Percentiles rank a stretch among this genome's conserved stretches.
These are phyloP conservation scores for Cynopterus brachyotis DNA, from an alignment of 2,113 vertebrate species.

Conservation along the genomic window DNA sequence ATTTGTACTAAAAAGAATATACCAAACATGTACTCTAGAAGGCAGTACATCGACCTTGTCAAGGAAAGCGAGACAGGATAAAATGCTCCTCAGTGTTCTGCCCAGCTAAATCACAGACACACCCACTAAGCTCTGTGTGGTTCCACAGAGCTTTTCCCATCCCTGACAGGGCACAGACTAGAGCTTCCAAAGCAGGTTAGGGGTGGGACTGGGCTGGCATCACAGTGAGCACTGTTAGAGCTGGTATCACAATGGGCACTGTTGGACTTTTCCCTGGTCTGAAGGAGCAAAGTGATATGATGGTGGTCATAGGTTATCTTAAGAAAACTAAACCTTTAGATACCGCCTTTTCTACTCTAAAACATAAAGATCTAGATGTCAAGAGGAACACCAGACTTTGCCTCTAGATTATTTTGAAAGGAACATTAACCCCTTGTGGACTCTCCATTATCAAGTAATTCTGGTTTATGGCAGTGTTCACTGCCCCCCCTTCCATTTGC, in stretches of 20 bases:
- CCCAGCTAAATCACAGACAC: not conserved
- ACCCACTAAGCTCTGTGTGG: not conserved
- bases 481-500: not conserved
- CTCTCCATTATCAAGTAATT: not conserved
- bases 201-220: rapidly evolving
- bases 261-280: not conserved
- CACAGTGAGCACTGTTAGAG: not conserved
- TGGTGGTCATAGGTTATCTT: not conserved
- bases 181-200: not conserved
- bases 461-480: not conserved
- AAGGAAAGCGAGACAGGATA: not conserved
- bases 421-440: not conserved
- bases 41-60: slow-evolving; percentile 19
- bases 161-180: not conserved
- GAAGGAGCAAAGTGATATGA: not conserved
- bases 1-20: not conserved
- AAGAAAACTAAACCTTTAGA: not conserved
- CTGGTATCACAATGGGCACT: not conserved
- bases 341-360: not conserved
- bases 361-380: not conserved
- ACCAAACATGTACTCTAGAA: not conserved
- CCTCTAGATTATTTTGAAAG: not conserved
- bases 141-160: not conserved
- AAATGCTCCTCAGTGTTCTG: not conserved
- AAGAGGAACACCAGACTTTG: not conserved